phyloP scores from a whole-genome alignment of 2,797 vertebrate species.

The Cyclopterus lumpus region DNA sequence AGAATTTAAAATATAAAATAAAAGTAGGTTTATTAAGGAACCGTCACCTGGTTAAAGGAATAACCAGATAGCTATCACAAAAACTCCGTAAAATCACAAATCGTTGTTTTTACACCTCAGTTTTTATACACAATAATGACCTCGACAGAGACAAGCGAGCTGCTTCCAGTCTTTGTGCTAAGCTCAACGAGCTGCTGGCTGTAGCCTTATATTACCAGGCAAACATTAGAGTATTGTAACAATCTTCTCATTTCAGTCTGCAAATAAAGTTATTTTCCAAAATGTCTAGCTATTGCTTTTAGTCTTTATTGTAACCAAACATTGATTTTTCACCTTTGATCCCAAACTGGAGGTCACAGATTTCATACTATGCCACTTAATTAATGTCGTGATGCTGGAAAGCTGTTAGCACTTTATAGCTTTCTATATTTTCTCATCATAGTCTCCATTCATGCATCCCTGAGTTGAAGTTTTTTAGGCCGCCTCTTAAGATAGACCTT shows the following conservation, averaged over 20 bases:
- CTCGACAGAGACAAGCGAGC: neutral
- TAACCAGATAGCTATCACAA: neutral
- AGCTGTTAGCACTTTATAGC: conserved; percentile 44
- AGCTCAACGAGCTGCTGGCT: neutral
- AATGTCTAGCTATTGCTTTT: neutral
- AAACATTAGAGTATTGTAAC: neutral
- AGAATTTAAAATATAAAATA: neutral
- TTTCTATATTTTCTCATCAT: conserved; percentile 37
- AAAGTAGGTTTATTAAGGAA: neutral
- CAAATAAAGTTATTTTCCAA: neutral
- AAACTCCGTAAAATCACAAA: neutral
- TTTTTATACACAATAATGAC: neutral
- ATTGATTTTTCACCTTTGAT: neutral
- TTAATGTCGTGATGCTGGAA: conserved; percentile 25
- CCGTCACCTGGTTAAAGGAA: neutral
- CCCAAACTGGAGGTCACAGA: conserved; percentile 22
- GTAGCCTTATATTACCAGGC: neutral
- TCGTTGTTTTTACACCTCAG: neutral
- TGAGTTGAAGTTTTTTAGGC: conserved; percentile 55
- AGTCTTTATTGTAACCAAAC: neutral
- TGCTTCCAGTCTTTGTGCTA: neutral
- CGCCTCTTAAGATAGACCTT: conserved; percentile 59
- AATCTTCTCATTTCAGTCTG: neutral
- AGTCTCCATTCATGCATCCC: conserved; percentile 48
- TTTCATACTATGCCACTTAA: conserved; percentile 7